Conservation (phyloP, 2,797 vertebrate genomes). For the Nothura maculosa region DNA sequence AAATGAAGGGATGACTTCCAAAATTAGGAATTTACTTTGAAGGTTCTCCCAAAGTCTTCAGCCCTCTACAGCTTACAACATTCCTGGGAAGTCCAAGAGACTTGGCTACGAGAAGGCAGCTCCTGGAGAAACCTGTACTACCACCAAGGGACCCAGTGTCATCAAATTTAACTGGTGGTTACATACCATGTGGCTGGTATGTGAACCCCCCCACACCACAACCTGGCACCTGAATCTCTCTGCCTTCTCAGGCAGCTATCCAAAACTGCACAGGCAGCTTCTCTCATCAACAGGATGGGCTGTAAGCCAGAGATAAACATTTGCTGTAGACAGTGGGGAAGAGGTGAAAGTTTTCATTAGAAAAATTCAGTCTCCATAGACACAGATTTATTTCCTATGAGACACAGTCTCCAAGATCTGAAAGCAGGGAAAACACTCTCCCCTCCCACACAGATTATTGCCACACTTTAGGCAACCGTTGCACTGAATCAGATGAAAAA, state of each 20-base stretch:
- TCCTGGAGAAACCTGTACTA: background rate
- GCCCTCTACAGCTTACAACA: background rate
- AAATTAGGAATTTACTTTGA: background rate
- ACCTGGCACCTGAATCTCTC: background rate
- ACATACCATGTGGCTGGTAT: background rate
- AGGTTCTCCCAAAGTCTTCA: background rate
- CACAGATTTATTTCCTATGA: background rate
- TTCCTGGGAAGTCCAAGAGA: background rate
- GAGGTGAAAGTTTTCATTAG: background rate
- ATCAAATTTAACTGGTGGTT: too few relatives aligned
- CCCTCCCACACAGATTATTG: background rate
- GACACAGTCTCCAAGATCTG: background rate
- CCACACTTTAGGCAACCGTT: background rate
- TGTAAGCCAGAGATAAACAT: background rate
- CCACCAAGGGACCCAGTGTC: background rate
- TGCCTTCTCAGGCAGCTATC: background rate
- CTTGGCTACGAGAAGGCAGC: fast-evolving
- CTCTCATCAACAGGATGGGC: background rate
- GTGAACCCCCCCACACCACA: fast-evolving
- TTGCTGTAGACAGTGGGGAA: background rate
- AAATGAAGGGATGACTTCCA: background rate
- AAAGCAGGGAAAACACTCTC: background rate
- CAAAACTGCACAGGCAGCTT: background rate
- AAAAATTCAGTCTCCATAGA: background rate
- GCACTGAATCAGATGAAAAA: background rate